A percentile compares a stretch with the other conserved stretches of the same genome.
Conservation (phyloP, 2,888 invertebrate genomes). For the Camptogramma bilineatum region DNA sequence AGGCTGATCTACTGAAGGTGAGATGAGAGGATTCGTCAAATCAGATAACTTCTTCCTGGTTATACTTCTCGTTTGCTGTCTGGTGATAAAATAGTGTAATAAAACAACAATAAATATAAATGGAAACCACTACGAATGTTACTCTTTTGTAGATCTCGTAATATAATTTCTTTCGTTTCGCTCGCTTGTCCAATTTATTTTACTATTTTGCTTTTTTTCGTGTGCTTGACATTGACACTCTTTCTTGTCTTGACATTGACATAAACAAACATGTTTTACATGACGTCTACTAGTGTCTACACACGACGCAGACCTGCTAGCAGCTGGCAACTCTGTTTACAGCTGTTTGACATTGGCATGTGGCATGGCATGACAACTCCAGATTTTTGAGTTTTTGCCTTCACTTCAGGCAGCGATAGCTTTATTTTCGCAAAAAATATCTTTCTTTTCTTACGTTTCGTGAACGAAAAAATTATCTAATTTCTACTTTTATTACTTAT, state of each 20-base stretch:
- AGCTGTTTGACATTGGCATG: neutral
- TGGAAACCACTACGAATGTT: too few species aligned
- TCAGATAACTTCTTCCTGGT: neutral
- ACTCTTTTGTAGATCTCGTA: too few species aligned
- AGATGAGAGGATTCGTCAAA: neutral
- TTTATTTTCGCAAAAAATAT: constrained; percentile 72
- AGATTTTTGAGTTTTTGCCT: neutral
- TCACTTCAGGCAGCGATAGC: constrained; percentile 39
- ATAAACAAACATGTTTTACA: too few species aligned
- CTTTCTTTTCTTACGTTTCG: constrained; percentile 43
- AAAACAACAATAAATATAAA: too few species aligned
- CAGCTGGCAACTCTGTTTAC: neutral
- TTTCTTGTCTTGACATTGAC: too few species aligned
- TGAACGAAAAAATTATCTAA: constrained; percentile 53
- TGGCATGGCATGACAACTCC: neutral
- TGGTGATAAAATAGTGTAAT: too few species aligned
- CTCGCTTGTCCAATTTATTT: too few species aligned
- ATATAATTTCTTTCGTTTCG: too few species aligned
- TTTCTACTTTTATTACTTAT: constrained; percentile 58
- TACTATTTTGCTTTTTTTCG: too few species aligned
- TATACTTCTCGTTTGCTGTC: too few species aligned
- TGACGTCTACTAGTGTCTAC: too few species aligned
- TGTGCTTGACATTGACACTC: too few species aligned
- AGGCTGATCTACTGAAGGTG: neutral
- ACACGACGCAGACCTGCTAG: neutral